Conservation (phyloP, 2,888 invertebrate genomes). For the Meloe dianella region DNA sequence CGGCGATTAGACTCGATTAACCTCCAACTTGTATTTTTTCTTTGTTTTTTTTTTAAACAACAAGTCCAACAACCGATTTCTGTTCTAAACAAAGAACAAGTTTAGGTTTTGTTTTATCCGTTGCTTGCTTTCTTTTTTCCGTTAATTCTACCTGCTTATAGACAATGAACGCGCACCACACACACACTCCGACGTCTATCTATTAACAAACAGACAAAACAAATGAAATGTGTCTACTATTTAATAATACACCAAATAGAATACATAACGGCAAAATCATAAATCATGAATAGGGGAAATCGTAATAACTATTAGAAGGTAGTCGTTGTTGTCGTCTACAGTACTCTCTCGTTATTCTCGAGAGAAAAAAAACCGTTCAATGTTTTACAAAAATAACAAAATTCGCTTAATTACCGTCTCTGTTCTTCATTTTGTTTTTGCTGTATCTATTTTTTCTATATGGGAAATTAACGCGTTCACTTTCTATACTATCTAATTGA, state of each 20-base stretch:
- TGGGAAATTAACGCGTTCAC: neutral
- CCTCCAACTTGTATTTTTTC: neutral
- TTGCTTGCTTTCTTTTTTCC: neutral
- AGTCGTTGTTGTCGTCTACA: neutral
- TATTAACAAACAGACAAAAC: neutral
- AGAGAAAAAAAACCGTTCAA: neutral
- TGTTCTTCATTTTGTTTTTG: too few species aligned
- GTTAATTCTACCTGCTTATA: neutral
- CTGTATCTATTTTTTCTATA: too few species aligned
- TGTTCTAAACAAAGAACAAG: conserved; percentile 6
- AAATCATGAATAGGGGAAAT: neutral
- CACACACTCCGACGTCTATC: neutral
- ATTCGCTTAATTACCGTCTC: too few species aligned
- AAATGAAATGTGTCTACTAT: neutral
- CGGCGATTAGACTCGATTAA: neutral
- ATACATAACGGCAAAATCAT: neutral
- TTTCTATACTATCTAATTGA: neutral
- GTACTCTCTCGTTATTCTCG: neutral
- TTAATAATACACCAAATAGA: neutral
- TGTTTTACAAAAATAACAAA: neutral
- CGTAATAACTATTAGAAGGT: neutral
- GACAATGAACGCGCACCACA: neutral
- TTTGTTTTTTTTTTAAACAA: neutral
- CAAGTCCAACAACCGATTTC: neutral
- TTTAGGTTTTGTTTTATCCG: neutral